Base-by-base conservation (phyloP, 2,888 invertebrate species). In the Ectemnius lituratus region DNA sequence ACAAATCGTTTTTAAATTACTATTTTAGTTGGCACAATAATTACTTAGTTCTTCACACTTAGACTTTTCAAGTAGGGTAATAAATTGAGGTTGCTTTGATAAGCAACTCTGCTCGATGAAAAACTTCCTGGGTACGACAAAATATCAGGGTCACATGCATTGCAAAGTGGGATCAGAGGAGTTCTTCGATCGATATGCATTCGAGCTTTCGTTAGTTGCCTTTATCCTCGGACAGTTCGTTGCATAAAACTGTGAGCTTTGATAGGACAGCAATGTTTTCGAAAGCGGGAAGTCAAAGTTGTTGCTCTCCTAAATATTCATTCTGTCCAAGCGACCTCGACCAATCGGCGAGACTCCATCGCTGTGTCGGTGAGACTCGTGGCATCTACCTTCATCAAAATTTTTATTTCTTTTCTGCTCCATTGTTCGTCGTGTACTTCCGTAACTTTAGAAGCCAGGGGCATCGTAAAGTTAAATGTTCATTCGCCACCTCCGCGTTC, bases 121-220 rank as follows among this genome's bases (percentile, higher is more conserved):
- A 37, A 37, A 37, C 37, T 79, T 59, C 63, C 63, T 67, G 56
- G 45, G 16, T 23, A 37, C 16, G 2, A 27, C 23, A 59, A 27
- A 37, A 37, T 37, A 37, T 37, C 37, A 37, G 37, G 23, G 69
- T 60, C 52, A 70, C 73, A 72, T 78, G 73, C 83, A 71, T 37
- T 49, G 63, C 49, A 67, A 69, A 67, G 64, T 64, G n/a, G 61
- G 69, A 78, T 82, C 80, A 82, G 83, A 83, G 80, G 60, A 47
- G 37, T 62, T 66, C 61, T 74, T 67, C 69, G 73, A 72, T 76
- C 79, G 79, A 82, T 80, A 81, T 81, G 77, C 77, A 80, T 75
- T 69, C 70, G 62, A 64, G 64, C 58, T 66, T 69, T 62, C 66
- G 65, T 73, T 66, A 65, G 28, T 63, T 56, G 46, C 64, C 66